These are phyloP conservation scores for Anarsia innoxiella DNA, from an alignment of 2,888 invertebrate species.

Conservation along the genomic window DNA sequence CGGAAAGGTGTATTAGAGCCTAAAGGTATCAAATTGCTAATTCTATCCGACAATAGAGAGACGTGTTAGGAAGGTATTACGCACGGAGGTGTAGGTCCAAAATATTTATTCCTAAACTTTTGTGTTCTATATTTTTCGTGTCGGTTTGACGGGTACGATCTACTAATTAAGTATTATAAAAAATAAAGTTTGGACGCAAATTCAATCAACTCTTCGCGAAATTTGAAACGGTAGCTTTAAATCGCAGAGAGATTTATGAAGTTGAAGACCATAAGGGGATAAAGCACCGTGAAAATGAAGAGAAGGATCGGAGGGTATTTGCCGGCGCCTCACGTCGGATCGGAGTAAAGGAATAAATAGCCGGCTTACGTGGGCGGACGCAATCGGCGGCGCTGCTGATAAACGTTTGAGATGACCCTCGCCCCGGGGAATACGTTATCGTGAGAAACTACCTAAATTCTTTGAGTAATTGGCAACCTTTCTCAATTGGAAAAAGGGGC, in stretches of 20 bases:
- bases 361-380: conserved; percentile 43
- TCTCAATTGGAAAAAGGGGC: too few relatives aligned
- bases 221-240: too few relatives aligned
- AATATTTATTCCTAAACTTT: too few relatives aligned
- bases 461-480: too few relatives aligned
- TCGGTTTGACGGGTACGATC: too few relatives aligned
- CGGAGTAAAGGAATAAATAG: conserved; percentile 40
- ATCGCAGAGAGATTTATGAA: conserved; percentile 8
- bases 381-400: conserved; percentile 40
- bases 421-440: conserved; percentile 30
- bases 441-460: conserved; percentile 25
- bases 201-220: too few relatives aligned
- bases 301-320: conserved; percentile 24
- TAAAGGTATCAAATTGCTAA: conserved; percentile 1
- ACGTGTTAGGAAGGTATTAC: too few relatives aligned
- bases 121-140: too few relatives aligned
- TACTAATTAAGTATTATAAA: too few relatives aligned
- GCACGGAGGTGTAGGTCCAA: too few relatives aligned
- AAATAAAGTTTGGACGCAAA: too few relatives aligned
- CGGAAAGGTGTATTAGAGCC: not conserved
- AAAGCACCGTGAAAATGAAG: conserved; percentile 25
- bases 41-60: too few relatives aligned
- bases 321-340: conserved; percentile 35
- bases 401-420: conserved; percentile 36
- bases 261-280: conserved; percentile 20